Conservation (phyloP, 2,113 vertebrate genomes). For the Nothoprocta perdicaria region DNA sequence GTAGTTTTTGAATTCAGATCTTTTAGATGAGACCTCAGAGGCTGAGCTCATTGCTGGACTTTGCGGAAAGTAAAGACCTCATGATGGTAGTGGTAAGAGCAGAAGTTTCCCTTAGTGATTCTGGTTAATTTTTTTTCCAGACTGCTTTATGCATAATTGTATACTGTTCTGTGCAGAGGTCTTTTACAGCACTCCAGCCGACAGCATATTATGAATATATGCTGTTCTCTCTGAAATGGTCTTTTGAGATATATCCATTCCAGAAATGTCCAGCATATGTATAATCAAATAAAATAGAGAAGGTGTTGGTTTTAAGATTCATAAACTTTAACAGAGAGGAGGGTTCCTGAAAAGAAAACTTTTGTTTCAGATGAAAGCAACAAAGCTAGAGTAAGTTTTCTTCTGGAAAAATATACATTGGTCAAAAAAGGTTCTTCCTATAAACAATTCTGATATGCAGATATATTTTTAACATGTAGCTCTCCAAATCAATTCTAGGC, state of each 20-base stretch:
- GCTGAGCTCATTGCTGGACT: slow-evolving; percentile 36
- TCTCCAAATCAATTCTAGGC: background rate
- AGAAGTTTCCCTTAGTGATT: slow-evolving; percentile 14
- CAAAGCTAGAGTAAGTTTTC: background rate
- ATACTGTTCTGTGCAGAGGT: background rate
- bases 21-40: slow-evolving; percentile 20
- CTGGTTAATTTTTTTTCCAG: slow-evolving; percentile 45
- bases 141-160: background rate
- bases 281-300: slow-evolving; percentile 16
- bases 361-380: slow-evolving; percentile 21
- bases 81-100: slow-evolving; percentile 8
- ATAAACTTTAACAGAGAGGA: background rate
- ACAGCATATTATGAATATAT: background rate
- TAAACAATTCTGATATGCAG: background rate
- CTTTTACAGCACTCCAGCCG: background rate
- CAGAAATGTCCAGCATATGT: background rate
- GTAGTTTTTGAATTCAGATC: background rate
- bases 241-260: background rate
- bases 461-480: background rate
- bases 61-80: background rate
- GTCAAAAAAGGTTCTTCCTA: background rate
- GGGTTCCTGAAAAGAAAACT: background rate
- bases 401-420: background rate
- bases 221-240: background rate
- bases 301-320: slow-evolving; percentile 2